Evolutionary conservation across 2,797 vertebrate species (phyloP).

Genomic region (Sitta carolinensis): DNA sequence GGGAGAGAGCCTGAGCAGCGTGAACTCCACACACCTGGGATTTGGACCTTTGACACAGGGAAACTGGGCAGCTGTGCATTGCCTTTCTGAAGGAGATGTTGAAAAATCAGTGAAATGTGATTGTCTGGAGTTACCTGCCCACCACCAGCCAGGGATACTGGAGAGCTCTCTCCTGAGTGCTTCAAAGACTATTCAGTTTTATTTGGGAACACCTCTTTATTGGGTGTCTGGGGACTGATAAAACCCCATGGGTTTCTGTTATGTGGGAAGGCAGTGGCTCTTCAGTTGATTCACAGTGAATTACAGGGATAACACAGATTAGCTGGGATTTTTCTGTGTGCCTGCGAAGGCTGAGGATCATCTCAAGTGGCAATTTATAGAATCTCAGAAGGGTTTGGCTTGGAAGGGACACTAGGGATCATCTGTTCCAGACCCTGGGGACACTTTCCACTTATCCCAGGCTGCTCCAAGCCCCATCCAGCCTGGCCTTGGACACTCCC

Average conservation of each 20-base stretch:
- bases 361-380: neutral
- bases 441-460: neutral
- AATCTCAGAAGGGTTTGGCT: neutral
- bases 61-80: neutral
- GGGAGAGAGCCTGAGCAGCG: neutral
- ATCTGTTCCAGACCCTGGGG: neutral
- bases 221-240: fast-evolving
- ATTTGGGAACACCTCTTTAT: neutral
- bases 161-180: neutral
- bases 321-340: neutral
- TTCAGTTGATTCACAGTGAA: neutral
- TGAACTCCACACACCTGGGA: neutral
- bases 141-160: neutral
- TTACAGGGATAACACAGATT: neutral
- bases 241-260: neutral
- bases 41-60: neutral
- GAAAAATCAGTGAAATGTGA: neutral
- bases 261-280: neutral
- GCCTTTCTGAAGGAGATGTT: neutral
- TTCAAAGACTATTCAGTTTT: neutral
- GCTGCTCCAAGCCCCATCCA: neutral
- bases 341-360: neutral
- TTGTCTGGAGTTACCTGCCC: neutral
- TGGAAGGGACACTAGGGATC: neutral
- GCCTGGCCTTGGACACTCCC: neutral